Base-by-base conservation (phyloP, 2,797 vertebrate genomes). In the Coranthus polyacanthus region DNA sequence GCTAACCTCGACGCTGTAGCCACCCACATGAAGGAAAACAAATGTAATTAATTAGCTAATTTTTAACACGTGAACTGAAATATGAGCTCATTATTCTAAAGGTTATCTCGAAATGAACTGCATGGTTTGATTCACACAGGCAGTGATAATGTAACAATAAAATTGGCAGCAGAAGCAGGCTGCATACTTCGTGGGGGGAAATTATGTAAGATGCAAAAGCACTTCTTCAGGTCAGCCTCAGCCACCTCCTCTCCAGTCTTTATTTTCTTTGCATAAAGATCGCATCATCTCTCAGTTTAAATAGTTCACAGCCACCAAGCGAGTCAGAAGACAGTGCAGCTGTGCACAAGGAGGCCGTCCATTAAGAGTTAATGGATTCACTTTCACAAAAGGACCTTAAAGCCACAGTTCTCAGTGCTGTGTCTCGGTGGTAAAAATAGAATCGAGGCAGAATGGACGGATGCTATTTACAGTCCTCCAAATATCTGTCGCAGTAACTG, bases 331-430 rank as follows among this genome's bases (percentile, higher is more conserved):
- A 75, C 70, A 21, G 45, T 54, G 78, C 85, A 81, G 84, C 84
- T 83, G 83, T 81, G 88, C 82, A 84, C 86, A 81, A 79, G 81
- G 78, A 89, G 64, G 68, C 81, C 57, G 47, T 91, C 88, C 90
- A 91, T 93, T 92, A 93, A 89, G 88, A 90, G 92, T 93, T 93
- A 93, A 94, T 94, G 92, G 90, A 92, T 92, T 93, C 89, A 87
- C 90, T 93, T 92, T 89, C 89, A 90, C 92, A 92, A 92, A 92
- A 92, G 93, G 91, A 90, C 90, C 86, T 92, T 92, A 92, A 89
- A 93, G 89, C 91, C 91, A 91, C 91, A 89, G 83, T 93, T 91
- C 91, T 89, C 78, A 1, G 74, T 64, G 82, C 82, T 83, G 82
- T 79, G 88, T 84, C 91, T 91, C 75, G 26, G 68, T 61, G 88